phyloP scores from a whole-genome alignment of 2,888 invertebrate genomes.

The Tetragnatha montana region DNA sequence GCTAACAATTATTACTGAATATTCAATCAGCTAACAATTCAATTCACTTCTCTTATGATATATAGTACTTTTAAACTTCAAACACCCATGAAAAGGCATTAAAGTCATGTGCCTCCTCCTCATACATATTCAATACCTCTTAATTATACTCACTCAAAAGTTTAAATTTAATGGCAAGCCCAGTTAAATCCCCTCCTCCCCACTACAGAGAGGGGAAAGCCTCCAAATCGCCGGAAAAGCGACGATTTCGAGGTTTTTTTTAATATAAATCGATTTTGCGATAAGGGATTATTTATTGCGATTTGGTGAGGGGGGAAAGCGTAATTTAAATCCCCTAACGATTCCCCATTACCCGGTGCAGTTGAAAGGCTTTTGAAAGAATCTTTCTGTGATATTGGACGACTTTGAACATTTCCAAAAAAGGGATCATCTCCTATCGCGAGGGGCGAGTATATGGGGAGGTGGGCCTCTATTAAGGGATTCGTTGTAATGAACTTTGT shows the following conservation, averaged over 20 bases:
- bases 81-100: too few relatives aligned
- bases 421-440: too few relatives aligned
- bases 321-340: slow-evolving; percentile 16
- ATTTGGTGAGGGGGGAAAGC: background rate
- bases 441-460: too few relatives aligned
- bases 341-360: background rate
- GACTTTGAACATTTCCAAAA: too few relatives aligned
- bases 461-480: too few relatives aligned
- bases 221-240: background rate
- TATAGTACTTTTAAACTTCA: too few relatives aligned
- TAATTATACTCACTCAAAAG: background rate
- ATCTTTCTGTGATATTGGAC: too few relatives aligned
- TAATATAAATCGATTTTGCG: background rate
- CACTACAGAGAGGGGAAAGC: background rate
- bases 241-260: background rate
- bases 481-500: too few relatives aligned
- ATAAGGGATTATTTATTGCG: slow-evolving; percentile 5
- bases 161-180: background rate
- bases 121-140: background rate
- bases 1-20: too few relatives aligned
- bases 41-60: too few relatives aligned
- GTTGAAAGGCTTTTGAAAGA: background rate
- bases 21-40: too few relatives aligned
- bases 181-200: background rate
- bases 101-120: background rate